A percentile compares a stretch with the other conserved stretches of the same genome.
Evolutionary conservation across 2,113 vertebrate species (phyloP).

Genomic region (Edolisoma coerulescens): DNA sequence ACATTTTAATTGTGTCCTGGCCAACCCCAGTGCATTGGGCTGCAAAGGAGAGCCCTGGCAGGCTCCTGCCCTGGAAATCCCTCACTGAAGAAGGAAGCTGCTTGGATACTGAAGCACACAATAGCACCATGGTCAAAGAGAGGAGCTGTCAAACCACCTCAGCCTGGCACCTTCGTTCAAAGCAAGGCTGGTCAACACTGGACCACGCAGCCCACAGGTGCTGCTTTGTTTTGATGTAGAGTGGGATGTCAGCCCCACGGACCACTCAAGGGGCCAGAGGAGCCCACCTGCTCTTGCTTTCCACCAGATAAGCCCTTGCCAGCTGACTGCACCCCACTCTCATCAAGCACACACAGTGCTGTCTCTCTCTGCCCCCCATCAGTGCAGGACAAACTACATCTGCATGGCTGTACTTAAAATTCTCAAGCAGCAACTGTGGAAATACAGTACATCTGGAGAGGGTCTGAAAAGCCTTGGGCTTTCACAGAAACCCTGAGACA

Average conservation of each 20-base stretch:
- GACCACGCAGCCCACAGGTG: fast-evolving
- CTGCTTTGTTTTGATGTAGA: background rate
- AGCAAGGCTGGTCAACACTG: background rate
- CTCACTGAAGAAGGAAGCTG: background rate
- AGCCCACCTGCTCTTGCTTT: background rate
- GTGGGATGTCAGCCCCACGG: background rate
- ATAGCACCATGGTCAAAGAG: background rate
- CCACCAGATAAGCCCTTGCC: background rate
- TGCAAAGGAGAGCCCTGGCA: background rate
- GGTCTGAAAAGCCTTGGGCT: slow-evolving; percentile 58
- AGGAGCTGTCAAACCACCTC: background rate
- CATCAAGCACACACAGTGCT: background rate
- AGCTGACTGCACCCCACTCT: background rate
- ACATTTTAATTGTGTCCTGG: background rate
- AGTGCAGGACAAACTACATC: background rate
- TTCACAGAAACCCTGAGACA: slow-evolving; percentile 59
- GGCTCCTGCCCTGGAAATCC: background rate
- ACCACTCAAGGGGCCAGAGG: background rate
- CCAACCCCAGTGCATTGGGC: background rate
- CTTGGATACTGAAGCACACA: background rate
- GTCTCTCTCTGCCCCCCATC: background rate
- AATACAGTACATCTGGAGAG: slow-evolving; percentile 55
- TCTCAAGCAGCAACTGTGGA: slow-evolving; percentile 50
- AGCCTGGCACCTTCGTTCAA: background rate
- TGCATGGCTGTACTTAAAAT: slow-evolving; percentile 16